Conservation (phyloP, 2,113 vertebrate species). For the Tonatia bakeri region DNA sequence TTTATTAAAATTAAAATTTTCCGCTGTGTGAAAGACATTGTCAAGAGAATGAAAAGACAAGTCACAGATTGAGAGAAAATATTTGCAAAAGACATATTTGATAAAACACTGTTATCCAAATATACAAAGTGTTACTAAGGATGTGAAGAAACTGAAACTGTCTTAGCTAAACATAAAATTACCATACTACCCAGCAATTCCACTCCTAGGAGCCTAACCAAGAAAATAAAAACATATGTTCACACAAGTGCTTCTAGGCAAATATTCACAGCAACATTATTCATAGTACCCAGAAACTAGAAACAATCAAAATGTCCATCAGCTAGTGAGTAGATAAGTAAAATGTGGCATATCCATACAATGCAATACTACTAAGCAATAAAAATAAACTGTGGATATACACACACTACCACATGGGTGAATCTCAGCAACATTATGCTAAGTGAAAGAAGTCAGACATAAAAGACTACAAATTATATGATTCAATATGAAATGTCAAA, state of each 20-base stretch:
- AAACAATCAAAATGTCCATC: not conserved
- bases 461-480: not conserved
- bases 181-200: not conserved
- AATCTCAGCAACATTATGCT: not conserved
- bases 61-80: not conserved
- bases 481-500: not conserved
- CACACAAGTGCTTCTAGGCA: not conserved
- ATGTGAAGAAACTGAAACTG: not conserved
- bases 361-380: not conserved
- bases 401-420: not conserved
- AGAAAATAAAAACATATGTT: not conserved
- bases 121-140: not conserved
- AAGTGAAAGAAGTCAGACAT: not conserved
- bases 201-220: not conserved
- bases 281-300: not conserved
- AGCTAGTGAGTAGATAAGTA: not conserved
- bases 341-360: not conserved
- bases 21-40: not conserved
- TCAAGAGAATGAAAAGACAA: not conserved
- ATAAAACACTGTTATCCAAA: not conserved
- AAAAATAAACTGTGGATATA: not conserved
- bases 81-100: not conserved
- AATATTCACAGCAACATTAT: constrained; percentile 18
- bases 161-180: not conserved
- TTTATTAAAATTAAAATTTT: not conserved